phyloP scores from a whole-genome alignment of 2,888 invertebrate genomes.

The Ormyrus labotus region DNA sequence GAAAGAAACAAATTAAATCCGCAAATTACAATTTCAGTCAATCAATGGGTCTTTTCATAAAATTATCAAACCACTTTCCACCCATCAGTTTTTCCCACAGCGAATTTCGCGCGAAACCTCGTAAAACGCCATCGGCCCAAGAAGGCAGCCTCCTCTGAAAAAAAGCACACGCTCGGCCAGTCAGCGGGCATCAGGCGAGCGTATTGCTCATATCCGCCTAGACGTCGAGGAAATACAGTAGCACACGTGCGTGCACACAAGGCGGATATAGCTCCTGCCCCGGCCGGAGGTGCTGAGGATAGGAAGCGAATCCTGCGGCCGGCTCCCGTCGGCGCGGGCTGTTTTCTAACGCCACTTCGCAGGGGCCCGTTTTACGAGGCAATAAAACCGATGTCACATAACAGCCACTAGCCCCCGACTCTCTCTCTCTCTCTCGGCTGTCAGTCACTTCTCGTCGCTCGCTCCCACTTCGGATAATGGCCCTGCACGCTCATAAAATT shows the following conservation, averaged over 20 bases:
- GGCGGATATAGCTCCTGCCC: background rate
- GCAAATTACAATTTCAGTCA: too few relatives aligned
- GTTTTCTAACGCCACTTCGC: conserved; percentile 66
- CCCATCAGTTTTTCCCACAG: too few relatives aligned
- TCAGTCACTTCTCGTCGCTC: conserved; percentile 57
- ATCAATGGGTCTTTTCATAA: too few relatives aligned
- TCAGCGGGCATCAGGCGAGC: background rate
- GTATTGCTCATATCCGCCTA: conserved; percentile 23
- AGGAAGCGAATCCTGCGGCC: conserved; percentile 42
- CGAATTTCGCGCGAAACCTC: too few relatives aligned
- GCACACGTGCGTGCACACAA: conserved; percentile 2
- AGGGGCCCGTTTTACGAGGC: conserved; percentile 70
- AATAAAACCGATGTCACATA: conserved; percentile 71
- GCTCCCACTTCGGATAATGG: conserved; percentile 73
- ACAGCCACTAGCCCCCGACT: conserved; percentile 2
- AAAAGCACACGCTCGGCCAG: too few relatives aligned
- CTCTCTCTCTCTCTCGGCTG: conserved; percentile 12
- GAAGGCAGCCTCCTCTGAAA: too few relatives aligned
- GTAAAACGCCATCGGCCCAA: too few relatives aligned
- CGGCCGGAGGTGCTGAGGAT: background rate
- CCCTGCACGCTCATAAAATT: conserved; percentile 73
- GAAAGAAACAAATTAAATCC: too few relatives aligned
- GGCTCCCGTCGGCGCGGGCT: conserved; percentile 37
- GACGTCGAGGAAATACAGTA: conserved; percentile 20
- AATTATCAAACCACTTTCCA: too few relatives aligned